Percentiles rank a stretch among this genome's conserved stretches.
phyloP scores from a whole-genome alignment of 1,140 invertebrate genomes.

The Zaprionus ornatus region DNA sequence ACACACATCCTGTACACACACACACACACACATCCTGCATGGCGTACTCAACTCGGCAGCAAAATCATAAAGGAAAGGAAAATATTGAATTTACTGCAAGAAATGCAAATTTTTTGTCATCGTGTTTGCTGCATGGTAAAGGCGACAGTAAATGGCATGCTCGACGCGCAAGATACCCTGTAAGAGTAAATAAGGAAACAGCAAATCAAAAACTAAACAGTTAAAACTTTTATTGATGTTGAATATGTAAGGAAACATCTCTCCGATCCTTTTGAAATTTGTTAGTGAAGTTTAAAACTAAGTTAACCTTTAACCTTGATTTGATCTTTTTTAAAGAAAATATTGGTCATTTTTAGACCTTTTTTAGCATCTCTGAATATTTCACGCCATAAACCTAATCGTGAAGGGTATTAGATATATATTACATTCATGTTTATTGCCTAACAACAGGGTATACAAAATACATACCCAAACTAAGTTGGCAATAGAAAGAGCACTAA shows the following conservation, averaged over 20 bases:
- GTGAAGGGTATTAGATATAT: too few relatives aligned
- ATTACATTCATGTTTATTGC: too few relatives aligned
- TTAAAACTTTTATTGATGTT: background rate
- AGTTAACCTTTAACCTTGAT: background rate
- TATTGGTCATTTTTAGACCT: background rate
- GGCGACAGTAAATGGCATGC: background rate
- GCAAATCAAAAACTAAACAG: background rate
- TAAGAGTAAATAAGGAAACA: background rate
- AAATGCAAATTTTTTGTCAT: slow-evolving; percentile 71
- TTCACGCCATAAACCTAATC: too few relatives aligned
- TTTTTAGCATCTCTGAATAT: too few relatives aligned
- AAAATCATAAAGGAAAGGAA: slow-evolving; percentile 77
- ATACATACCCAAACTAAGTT: background rate
- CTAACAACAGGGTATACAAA: background rate
- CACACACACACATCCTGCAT: slow-evolving; percentile 4
- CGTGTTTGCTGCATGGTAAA: slow-evolving; percentile 23
- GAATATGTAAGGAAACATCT: background rate
- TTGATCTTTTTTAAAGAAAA: background rate
- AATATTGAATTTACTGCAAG: slow-evolving; percentile 79
- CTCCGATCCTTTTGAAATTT: background rate
- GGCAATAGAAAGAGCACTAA: background rate
- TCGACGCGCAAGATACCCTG: background rate
- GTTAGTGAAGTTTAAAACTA: background rate
- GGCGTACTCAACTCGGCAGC: slow-evolving; percentile 27
- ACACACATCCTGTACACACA: slow-evolving; percentile 22